Evolutionary conservation across 1,140 invertebrate species (phyloP).

Genomic region (Ephestia elutella): DNA sequence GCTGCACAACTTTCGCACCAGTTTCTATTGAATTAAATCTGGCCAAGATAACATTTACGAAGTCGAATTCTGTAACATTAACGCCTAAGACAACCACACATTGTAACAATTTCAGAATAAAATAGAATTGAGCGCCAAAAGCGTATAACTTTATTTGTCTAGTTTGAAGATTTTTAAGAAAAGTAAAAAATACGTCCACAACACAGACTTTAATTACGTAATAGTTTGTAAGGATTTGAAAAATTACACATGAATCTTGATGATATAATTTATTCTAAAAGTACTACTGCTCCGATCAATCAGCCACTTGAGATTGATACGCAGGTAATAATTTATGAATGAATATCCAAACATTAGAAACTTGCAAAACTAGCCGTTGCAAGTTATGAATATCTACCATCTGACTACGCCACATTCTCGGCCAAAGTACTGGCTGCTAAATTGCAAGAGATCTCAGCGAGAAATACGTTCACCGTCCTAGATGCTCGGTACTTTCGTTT

Average conservation of each 20-base stretch:
- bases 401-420: slow-evolving; percentile 43
- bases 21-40: not conserved
- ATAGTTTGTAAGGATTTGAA: no score
- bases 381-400: slow-evolving; percentile 50
- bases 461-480: slow-evolving; percentile 72
- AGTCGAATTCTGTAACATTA: not conserved
- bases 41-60: not conserved
- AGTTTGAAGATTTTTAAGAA: no score
- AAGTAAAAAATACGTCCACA: no score
- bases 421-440: slow-evolving; percentile 45
- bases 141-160: no score
- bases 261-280: no score
- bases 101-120: no score
- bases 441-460: slow-evolving; percentile 64
- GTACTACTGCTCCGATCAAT: not conserved
- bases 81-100: no score
- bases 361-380: slow-evolving; percentile 39
- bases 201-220: no score
- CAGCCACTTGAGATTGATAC: not conserved
- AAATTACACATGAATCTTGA: no score
- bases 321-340: slow-evolving; percentile 17
- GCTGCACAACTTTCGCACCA: not conserved
- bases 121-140: no score
- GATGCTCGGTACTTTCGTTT: slow-evolving; percentile 73
- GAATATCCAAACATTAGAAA: slow-evolving; percentile 37